These are phyloP conservation scores for Rhabdophis nuchalis DNA, from an alignment of 2,797 vertebrate genomes.

Conservation along the genomic window DNA sequence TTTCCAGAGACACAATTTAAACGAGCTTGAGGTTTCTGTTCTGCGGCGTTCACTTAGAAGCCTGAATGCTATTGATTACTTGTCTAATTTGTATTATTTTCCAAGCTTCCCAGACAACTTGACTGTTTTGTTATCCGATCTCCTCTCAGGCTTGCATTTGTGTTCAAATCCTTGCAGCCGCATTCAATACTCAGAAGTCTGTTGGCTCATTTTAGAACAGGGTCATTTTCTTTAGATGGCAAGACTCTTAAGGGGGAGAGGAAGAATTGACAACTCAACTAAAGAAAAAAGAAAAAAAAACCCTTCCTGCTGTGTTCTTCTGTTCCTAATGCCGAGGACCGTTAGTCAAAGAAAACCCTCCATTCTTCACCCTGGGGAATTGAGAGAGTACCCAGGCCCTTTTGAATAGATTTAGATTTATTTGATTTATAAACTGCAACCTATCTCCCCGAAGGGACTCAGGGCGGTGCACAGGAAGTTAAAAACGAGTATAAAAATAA, in stretches of 20 bases:
- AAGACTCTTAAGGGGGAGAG: background rate
- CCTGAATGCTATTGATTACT: slow-evolving; percentile 52
- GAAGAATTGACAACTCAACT: background rate
- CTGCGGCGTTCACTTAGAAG: slow-evolving; percentile 18
- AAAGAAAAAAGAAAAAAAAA: background rate
- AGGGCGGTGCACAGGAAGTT: too few species aligned
- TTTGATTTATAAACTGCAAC: too few species aligned
- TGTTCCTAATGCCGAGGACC: background rate
- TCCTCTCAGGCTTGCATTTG: slow-evolving; percentile 33
- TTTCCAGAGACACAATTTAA: slow-evolving; percentile 47
- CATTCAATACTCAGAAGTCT: slow-evolving; percentile 9
- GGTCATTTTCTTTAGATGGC: slow-evolving; percentile 26
- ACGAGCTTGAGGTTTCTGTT: slow-evolving; percentile 34
- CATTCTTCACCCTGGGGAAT: background rate
- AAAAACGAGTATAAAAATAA: too few species aligned
- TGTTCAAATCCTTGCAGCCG: slow-evolving; percentile 28
- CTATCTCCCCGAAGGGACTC: too few species aligned
- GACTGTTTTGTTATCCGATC: slow-evolving; percentile 29
- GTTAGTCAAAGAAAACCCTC: background rate
- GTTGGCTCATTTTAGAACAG: background rate
- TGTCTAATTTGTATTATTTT: slow-evolving; percentile 53
- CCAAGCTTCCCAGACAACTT: slow-evolving; percentile 36
- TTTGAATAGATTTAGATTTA: too few species aligned
- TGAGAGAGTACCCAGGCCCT: background rate
- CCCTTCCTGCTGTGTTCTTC: background rate